A percentile compares a stretch with the other conserved stretches of the same genome.
These are phyloP conservation scores for Actenoides hombroni DNA, from an alignment of 2,113 vertebrate genomes.

Conservation along the genomic window DNA sequence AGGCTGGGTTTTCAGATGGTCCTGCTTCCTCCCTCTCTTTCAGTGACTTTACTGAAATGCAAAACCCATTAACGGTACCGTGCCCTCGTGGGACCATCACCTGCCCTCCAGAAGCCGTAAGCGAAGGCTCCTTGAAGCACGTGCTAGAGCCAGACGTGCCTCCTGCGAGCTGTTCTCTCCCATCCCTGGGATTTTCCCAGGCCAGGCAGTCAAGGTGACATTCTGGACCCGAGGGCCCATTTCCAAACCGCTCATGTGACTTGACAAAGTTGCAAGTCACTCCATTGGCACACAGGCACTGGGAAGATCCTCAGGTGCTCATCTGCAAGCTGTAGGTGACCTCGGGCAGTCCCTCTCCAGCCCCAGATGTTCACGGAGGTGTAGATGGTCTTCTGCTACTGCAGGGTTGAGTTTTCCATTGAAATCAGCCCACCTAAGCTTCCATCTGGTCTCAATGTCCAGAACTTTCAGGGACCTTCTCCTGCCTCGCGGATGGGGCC, in stretches of 20 bases:
- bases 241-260: neutral
- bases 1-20: neutral
- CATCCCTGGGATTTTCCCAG: neutral
- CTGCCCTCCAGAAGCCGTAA: neutral
- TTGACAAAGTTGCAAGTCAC: slow-evolving; percentile 17
- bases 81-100: neutral
- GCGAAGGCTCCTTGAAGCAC: neutral
- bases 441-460: fast-evolving
- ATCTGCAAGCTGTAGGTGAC: neutral
- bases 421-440: neutral
- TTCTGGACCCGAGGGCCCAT: neutral
- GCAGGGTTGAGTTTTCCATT: neutral
- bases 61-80: fast-evolving
- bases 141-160: neutral
- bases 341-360: neutral
- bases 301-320: neutral
- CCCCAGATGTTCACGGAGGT: fast-evolving
- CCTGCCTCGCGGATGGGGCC: neutral
- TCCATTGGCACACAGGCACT: neutral
- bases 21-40: fast-evolving
- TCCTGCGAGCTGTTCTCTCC: neutral
- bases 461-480: neutral
- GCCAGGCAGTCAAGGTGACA: slow-evolving; percentile 1
- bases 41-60: neutral
- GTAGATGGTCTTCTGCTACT: too few species aligned